Evolutionary conservation across 2,888 invertebrate species (phyloP), one percentile per base, ranked within the genome.

Genomic region (Ophion slaviceki): DNA sequence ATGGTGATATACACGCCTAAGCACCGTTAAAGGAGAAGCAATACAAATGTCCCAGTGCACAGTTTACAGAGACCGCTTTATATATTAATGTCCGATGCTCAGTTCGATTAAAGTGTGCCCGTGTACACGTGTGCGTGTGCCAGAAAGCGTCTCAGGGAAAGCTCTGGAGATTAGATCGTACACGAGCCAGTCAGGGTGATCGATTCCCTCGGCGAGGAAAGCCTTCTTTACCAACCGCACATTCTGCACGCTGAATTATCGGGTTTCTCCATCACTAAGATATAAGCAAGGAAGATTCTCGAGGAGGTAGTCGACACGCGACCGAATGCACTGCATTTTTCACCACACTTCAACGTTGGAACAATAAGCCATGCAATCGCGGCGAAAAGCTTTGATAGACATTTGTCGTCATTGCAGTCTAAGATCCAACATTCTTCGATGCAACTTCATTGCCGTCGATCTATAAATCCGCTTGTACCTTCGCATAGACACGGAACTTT

Each of bases 101-200:
- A 47, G 62, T 77, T 57, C 83, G 77, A 57, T 80, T 77, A 36
- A 62, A 62, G 28, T 47, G 62, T 47, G 62, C 45, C 20, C 40
- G 36, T 8, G 20, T 82, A 59, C n/a, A 72, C 32, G 68, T 45
- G 45, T 45, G 62, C 28, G 64, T 59, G 66, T 7, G 47, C 20
- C n/a, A 24, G 36, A 45, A 62, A 76, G 53, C 36, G 32, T 64
- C 36, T 84, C 81, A 70, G 74, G 70, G 66, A 75, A 36, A 81
- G 67, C 66, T 64, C 78, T 78, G 36, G 78, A 86, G 86, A 84
- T 86, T 86, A 79, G 66, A 86, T 74, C 81, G 71, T 53, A 68
- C 75, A 75, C 81, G 62, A 80, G 72, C 66, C 67, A 67, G 64
- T 66, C n/a, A 68, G 45, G 74, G 77, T 86, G 86, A 86, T 86